phyloP scores from a whole-genome alignment of 2,797 vertebrate species.

The Muscicapa comitata region DNA sequence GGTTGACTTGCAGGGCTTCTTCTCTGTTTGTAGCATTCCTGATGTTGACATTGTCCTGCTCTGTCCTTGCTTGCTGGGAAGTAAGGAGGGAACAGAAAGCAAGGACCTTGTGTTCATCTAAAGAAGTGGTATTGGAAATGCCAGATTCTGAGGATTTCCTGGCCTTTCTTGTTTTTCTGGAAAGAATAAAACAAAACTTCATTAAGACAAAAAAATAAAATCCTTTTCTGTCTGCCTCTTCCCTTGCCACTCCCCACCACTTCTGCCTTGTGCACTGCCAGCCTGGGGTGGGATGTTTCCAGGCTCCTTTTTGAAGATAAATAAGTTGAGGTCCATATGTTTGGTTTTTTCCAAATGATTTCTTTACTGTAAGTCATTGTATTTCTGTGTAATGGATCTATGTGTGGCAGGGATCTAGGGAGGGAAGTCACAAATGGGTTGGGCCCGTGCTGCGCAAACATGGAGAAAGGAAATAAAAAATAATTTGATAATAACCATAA shows the following conservation, averaged over 20 bases:
- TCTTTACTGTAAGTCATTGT: constrained; percentile 15
- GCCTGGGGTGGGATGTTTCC: neutral
- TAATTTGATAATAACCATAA: neutral
- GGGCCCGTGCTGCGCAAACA: neutral
- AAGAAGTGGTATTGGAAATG: neutral
- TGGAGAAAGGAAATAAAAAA: constrained; percentile 16
- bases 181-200: neutral
- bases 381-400: neutral
- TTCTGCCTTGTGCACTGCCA: neutral
- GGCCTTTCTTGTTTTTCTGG: constrained; percentile 18
- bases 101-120: neutral
- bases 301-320: constrained; percentile 50
- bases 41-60: neutral
- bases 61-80: neutral
- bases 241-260: neutral
- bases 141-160: constrained; percentile 41
- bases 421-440: neutral
- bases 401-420: neutral
- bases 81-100: neutral
- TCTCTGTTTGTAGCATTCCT: neutral
- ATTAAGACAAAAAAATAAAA: neutral
- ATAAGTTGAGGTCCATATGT: neutral
- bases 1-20: neutral
- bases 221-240: neutral
- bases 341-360: neutral